Evolutionary conservation across 2,888 invertebrate species (phyloP).

Genomic region (Idaea straminata): DNA sequence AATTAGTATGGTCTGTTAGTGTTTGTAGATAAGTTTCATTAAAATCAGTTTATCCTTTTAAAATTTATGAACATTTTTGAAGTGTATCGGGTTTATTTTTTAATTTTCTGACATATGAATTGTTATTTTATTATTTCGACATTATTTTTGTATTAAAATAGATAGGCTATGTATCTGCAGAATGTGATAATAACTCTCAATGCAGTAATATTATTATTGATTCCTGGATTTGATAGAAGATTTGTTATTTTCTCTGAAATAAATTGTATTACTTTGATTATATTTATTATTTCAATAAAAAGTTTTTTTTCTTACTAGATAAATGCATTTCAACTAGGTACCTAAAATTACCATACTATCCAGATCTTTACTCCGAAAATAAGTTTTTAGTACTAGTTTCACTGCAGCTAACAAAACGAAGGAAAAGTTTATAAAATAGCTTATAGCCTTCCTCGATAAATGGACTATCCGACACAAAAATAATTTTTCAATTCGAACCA

Average conservation of each 20-base stretch:
- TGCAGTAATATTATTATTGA: conserved; percentile 36
- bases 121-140: not conserved
- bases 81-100: not conserved
- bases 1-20: not conserved
- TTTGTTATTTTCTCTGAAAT: conserved; percentile 52
- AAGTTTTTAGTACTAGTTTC: too few species aligned
- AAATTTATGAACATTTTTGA: not conserved
- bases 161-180: conserved; percentile 30
- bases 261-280: conserved; percentile 61
- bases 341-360: too few species aligned
- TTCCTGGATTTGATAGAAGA: conserved; percentile 40
- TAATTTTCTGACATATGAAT: not conserved
- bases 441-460: too few species aligned
- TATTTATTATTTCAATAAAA: conserved; percentile 63
- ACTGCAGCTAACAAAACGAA: too few species aligned
- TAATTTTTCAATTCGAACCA: too few species aligned
- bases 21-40: not conserved
- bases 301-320: not conserved
- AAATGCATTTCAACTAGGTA: too few species aligned
- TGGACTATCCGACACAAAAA: too few species aligned
- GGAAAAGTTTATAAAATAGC: too few species aligned
- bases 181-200: conserved; percentile 52
- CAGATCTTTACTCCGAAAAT: too few species aligned
- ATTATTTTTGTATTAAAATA: not conserved
- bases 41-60: not conserved